These are phyloP conservation scores for Pyxicephalus adspersus DNA, from an alignment of 2,113 vertebrate species.

Conservation along the genomic window DNA sequence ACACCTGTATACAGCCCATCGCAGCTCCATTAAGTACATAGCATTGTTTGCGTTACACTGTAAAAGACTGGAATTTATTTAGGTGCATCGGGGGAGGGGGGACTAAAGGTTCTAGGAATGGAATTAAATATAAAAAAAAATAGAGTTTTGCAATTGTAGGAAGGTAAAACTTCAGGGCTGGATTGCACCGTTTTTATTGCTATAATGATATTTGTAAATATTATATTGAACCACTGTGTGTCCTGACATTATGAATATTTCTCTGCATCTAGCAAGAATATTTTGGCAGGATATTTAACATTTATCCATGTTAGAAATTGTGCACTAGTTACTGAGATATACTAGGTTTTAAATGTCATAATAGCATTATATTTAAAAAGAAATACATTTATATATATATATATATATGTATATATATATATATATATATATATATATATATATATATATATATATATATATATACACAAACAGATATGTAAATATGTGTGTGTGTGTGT, in stretches of 20 bases:
- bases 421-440: not conserved
- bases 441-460: not conserved
- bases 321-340: not conserved
- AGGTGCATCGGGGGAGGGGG: no score
- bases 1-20: not conserved
- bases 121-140: not conserved
- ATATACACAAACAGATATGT: not conserved
- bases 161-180: no score
- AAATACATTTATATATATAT: slow-evolving; percentile 29
- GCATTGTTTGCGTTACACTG: not conserved
- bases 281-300: no score
- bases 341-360: not conserved
- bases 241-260: no score
- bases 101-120: no score
- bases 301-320: not conserved
- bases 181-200: no score
- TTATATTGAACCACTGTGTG: no score
- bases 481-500: no score
- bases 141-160: no score
- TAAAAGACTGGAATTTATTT: not conserved
- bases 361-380: no score
- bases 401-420: not conserved
- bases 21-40: not conserved
- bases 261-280: no score
- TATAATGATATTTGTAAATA: no score